These are phyloP conservation scores for Tenthredo livida DNA, from an alignment of 2,888 invertebrate species.

Conservation along the genomic window DNA sequence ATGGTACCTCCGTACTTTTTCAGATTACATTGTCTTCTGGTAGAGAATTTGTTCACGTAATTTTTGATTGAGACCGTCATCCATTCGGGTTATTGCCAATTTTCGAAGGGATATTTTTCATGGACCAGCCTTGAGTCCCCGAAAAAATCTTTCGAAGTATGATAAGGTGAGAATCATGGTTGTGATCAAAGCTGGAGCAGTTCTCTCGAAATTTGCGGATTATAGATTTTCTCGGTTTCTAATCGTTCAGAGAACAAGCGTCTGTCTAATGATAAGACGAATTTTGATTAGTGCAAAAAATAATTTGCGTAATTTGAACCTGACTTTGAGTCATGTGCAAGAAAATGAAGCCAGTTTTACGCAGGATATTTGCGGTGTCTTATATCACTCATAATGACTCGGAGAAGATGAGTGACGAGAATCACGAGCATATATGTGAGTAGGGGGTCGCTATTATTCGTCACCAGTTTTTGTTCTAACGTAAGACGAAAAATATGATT, in stretches of 20 bases:
- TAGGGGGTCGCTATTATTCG: not conserved
- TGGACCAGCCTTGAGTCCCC: not conserved
- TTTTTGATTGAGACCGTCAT: not conserved
- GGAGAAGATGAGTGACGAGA: constrained; percentile 12
- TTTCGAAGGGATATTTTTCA: not conserved
- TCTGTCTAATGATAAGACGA: not conserved
- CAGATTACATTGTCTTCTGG: constrained; percentile 12
- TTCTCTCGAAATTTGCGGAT: not conserved
- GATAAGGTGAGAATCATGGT: not conserved
- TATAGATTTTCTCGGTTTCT: not conserved
- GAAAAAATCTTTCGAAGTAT: not conserved
- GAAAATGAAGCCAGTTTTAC: not conserved
- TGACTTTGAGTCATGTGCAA: not conserved
- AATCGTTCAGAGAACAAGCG: not conserved
- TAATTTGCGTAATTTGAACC: not conserved
- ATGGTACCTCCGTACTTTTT: constrained; percentile 13
- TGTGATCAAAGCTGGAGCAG: not conserved
- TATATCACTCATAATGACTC: not conserved
- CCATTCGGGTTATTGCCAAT: not conserved
- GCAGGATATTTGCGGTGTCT: not conserved
- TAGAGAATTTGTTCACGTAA: not conserved
- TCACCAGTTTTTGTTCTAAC: constrained; percentile 12
- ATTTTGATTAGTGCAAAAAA: not conserved
- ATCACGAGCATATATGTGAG: not conserved
- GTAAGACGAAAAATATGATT: constrained; percentile 6